Evolutionary conservation across 2,888 invertebrate genomes (phyloP).

Genomic region (Xestia c-nigrum): DNA sequence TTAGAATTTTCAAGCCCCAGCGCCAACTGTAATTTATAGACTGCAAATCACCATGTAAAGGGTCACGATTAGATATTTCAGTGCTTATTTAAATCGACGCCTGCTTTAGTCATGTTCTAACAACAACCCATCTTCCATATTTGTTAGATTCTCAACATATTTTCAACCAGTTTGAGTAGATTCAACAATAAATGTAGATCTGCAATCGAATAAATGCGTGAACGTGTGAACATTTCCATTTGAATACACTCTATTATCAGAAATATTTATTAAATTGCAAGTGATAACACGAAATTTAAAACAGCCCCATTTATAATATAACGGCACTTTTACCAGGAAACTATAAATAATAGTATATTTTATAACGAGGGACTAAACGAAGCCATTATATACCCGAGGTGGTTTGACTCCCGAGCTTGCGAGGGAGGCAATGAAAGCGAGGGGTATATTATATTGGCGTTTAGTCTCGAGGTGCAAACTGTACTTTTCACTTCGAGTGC

Average conservation of each 20-base stretch:
- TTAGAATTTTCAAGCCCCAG: constrained; percentile 71
- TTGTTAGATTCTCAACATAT: constrained; percentile 28
- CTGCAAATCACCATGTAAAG: constrained; percentile 75
- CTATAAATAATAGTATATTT: no score
- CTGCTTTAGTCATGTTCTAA: constrained; percentile 10
- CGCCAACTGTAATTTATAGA: constrained; percentile 75
- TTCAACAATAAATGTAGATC: constrained; percentile 12
- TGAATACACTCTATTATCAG: constrained; percentile 6
- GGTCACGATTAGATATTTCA: constrained; percentile 70
- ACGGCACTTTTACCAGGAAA: constrained; percentile 40
- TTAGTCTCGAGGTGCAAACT: no score
- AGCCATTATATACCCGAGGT: no score
- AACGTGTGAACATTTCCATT: constrained; percentile 39
- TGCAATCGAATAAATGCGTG: constrained; percentile 19
- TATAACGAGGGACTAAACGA: no score
- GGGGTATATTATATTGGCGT: no score
- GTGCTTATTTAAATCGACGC: constrained; percentile 58
- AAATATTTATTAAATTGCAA: constrained; percentile 45
- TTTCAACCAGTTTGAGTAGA: constrained; percentile 2
- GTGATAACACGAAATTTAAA: constrained; percentile 37
- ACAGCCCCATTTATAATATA: constrained; percentile 38
- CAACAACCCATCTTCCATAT: constrained; percentile 8
- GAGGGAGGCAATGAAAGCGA: no score
- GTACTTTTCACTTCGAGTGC: no score
- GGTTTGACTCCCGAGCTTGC: no score